A percentile compares a stretch with the other conserved stretches of the same genome.
Conservation (phyloP, 2,113 vertebrate genomes). For the Erythrolamprus reginae region DNA sequence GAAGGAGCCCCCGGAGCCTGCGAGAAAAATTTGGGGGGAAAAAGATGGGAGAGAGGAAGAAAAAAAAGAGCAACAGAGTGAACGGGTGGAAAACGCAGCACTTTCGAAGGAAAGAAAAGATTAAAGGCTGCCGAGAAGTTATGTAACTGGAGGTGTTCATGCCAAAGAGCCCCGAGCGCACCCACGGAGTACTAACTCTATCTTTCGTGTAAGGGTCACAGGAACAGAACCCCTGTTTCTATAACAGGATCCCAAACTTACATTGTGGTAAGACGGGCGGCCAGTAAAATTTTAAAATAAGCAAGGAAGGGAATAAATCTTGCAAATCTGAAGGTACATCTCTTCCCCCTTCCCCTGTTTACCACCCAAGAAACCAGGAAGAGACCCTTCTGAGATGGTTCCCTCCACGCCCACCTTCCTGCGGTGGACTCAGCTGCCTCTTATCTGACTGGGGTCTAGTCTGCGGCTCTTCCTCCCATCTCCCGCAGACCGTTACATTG, state of each 20-base stretch:
- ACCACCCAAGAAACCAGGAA: neutral
- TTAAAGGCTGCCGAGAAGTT: neutral
- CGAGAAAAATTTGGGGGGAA: neutral
- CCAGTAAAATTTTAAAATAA: neutral
- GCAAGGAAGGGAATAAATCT: neutral
- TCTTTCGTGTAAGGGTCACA: neutral
- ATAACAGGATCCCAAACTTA: neutral
- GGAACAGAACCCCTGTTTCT: neutral
- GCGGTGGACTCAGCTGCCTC: neutral
- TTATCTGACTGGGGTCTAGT: neutral
- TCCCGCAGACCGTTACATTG: neutral
- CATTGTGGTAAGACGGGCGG: neutral
- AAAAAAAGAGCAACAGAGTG: neutral
- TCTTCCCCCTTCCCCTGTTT: neutral
- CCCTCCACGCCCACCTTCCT: neutral
- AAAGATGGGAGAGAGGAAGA: neutral
- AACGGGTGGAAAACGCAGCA: neutral
- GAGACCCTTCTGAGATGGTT: neutral
- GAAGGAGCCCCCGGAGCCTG: conserved; percentile 86
- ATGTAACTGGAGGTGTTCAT: neutral
- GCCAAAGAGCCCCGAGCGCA: neutral
- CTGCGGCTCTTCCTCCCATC: neutral
- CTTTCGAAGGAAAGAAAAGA: neutral
- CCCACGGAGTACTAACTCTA: neutral
- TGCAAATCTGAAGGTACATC: neutral